phyloP scores from a whole-genome alignment of 2,113 vertebrate species.

The Apaloderma vittatum region DNA sequence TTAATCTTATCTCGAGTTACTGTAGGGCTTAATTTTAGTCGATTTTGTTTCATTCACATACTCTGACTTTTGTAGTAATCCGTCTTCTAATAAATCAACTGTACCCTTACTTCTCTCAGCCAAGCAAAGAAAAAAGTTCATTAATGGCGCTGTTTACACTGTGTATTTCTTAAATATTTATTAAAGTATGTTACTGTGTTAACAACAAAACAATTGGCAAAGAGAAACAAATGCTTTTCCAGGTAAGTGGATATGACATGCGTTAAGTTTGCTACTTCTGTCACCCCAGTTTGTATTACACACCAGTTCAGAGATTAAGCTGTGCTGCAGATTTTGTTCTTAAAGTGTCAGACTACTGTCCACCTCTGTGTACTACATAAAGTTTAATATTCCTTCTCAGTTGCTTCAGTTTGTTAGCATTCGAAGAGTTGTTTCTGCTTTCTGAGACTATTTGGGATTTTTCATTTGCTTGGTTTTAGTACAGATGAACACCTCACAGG shows the following conservation, averaged over 20 bases:
- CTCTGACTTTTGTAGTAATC: neutral
- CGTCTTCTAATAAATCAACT: neutral
- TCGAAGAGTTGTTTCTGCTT: neutral
- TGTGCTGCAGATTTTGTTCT: neutral
- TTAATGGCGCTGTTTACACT: neutral
- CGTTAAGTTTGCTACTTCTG: neutral
- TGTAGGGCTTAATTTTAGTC: neutral
- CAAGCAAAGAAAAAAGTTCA: neutral
- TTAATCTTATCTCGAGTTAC: neutral
- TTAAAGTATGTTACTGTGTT: neutral
- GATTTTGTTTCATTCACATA: neutral
- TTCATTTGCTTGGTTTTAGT: neutral
- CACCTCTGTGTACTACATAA: neutral
- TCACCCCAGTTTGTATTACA: neutral
- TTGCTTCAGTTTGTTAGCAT: neutral
- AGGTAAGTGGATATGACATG: neutral
- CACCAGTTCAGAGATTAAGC: neutral
- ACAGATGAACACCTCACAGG: neutral
- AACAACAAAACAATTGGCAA: neutral
- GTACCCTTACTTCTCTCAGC: neutral
- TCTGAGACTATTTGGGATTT: neutral
- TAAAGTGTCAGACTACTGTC: neutral
- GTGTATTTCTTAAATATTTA: neutral
- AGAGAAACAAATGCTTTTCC: neutral
- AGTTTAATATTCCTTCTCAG: neutral